These are phyloP conservation scores for Drosophila pectinifera DNA, from an alignment of 1,140 invertebrate genomes.

Conservation along the genomic window DNA sequence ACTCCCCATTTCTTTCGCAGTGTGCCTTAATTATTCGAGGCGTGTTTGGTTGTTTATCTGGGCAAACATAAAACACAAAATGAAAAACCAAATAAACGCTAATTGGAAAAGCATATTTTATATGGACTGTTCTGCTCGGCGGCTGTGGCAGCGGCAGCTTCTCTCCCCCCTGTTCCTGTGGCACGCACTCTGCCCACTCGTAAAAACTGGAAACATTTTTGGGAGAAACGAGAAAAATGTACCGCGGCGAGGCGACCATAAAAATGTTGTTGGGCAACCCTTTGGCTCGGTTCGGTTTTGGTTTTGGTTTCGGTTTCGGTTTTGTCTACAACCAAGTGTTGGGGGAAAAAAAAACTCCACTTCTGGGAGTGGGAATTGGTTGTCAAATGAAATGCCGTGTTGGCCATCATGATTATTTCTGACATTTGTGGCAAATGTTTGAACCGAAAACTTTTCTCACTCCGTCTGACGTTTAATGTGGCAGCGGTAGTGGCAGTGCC, in stretches of 20 bases:
- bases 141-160: conserved; percentile 1
- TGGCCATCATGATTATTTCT: conserved; percentile 80
- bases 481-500: neutral
- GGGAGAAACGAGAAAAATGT: conserved; percentile 50
- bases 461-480: neutral
- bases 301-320: conserved; percentile 28
- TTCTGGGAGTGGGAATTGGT: conserved; percentile 5
- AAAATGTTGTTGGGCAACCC: conserved; percentile 76
- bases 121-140: conserved; percentile 54
- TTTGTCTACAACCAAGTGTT: conserved; percentile 26
- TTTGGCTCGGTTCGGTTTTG: conserved; percentile 32
- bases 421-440: conserved; percentile 82
- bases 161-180: conserved; percentile 9
- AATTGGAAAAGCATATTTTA: conserved; percentile 83
- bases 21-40: conserved; percentile 58
- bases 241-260: conserved; percentile 35
- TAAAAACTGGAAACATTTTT: conserved; percentile 79
- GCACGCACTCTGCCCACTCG: conserved; percentile 77
- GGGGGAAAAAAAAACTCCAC: neutral
- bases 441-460: conserved; percentile 7
- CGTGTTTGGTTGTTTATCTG: conserved; percentile 58
- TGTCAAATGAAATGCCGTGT: conserved; percentile 79
- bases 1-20: conserved; percentile 7
- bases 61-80: conserved; percentile 77
- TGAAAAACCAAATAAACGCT: conserved; percentile 83